Evolutionary conservation across 2,797 vertebrate species (phyloP).

Genomic region (Intellagama lesueurii): DNA sequence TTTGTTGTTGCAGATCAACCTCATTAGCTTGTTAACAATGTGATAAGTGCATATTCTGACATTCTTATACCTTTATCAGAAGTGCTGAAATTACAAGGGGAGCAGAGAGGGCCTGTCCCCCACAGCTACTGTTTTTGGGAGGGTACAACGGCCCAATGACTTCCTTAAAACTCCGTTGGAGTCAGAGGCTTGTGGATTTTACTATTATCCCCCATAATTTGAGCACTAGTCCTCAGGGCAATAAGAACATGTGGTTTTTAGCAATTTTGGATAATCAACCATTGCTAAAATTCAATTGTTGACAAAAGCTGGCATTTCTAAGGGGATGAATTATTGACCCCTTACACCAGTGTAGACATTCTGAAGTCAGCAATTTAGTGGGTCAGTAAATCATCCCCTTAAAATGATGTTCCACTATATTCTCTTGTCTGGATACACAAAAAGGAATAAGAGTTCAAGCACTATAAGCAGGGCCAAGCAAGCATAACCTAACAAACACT

Average conservation of each 20-base stretch:
- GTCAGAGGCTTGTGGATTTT: background rate
- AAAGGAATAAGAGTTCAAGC: slow-evolving; percentile 8
- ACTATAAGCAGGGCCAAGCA: slow-evolving; percentile 32
- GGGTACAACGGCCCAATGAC: background rate
- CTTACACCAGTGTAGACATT: slow-evolving; percentile 7
- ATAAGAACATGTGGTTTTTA: slow-evolving; percentile 17
- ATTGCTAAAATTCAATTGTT: slow-evolving; percentile 18
- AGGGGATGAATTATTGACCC: background rate
- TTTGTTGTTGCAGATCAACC: background rate
- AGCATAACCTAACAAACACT: slow-evolving; percentile 22
- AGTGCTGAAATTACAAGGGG: slow-evolving; percentile 22
- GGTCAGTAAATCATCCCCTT: slow-evolving; percentile 18
- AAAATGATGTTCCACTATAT: slow-evolving; percentile 20
- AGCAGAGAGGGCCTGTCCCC: background rate
- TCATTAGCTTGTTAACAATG: slow-evolving; percentile 17
- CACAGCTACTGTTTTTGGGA: background rate
- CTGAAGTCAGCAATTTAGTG: slow-evolving; percentile 4
- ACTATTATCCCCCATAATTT: background rate
- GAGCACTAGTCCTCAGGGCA: background rate
- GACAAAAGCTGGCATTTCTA: slow-evolving; percentile 32
- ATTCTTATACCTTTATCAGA: background rate
- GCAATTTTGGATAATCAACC: background rate
- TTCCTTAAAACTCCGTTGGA: background rate
- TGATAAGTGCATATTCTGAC: slow-evolving; percentile 11
- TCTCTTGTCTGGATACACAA: slow-evolving; percentile 15